Evolutionary conservation across 2,797 vertebrate genomes (phyloP).

Genomic region (Sternotherus odoratus): DNA sequence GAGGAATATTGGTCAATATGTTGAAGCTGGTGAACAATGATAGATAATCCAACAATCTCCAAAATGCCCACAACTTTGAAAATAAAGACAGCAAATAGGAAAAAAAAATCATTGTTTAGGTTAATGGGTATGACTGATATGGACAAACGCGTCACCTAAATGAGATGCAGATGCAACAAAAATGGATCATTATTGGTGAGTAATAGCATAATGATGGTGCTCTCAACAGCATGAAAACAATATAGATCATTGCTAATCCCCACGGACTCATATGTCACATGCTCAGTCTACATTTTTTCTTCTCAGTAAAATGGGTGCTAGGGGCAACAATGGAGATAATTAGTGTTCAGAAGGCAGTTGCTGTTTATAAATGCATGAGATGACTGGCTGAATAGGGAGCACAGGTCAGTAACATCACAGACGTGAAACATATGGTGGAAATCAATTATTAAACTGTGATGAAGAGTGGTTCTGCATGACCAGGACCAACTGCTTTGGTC

Average conservation of each 20-base stretch:
- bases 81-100: neutral
- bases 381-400: constrained; percentile 22
- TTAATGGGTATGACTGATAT: constrained; percentile 16
- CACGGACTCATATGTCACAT: constrained; percentile 41
- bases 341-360: constrained; percentile 14
- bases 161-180: constrained; percentile 58
- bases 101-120: neutral
- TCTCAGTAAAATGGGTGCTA: constrained; percentile 32
- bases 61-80: constrained; percentile 24
- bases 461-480: constrained; percentile 63
- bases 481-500: constrained; percentile 70
- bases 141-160: constrained; percentile 39
- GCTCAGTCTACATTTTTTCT: constrained; percentile 23
- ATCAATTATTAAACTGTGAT: constrained; percentile 70
- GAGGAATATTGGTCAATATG: constrained; percentile 52
- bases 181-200: constrained; percentile 55
- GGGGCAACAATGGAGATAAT: neutral
- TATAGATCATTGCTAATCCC: constrained; percentile 61
- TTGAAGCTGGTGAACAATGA: constrained; percentile 1
- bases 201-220: constrained; percentile 49
- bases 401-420: neutral
- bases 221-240: constrained; percentile 64
- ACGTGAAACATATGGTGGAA: constrained; percentile 49
- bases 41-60: neutral
- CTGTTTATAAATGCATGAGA: neutral